Evolutionary conservation across 92 coral and sea anemone genomes (phyloP).

Genomic region (Siderastrea radians): DNA sequence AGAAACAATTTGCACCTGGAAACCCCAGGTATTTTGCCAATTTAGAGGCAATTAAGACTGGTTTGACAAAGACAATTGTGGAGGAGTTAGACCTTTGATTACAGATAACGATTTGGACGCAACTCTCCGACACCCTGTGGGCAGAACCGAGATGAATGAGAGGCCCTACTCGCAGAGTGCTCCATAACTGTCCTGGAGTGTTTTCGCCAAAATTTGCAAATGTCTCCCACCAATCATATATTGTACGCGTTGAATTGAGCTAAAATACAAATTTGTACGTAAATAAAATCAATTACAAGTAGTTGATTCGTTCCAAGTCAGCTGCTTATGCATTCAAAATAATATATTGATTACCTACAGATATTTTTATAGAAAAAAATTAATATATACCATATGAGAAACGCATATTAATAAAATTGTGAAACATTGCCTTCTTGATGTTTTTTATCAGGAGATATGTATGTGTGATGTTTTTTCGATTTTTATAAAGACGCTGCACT

Average conservation of each 20-base stretch:
- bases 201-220: not conserved
- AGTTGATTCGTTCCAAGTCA: not conserved
- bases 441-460: not conserved
- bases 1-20: no score
- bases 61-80: no score
- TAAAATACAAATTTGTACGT: not conserved
- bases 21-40: no score
- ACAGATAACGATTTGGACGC: no score
- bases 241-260: not conserved
- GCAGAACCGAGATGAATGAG: no score
- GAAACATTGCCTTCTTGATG: not conserved
- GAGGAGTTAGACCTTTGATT: no score
- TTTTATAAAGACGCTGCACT: no score
- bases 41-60: no score
- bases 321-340: not conserved
- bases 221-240: not conserved
- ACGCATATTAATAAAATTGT: slow-evolving; percentile 3
- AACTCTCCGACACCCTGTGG: no score
- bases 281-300: not conserved
- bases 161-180: no score
- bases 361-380: slow-evolving; percentile 47
- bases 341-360: slow-evolving; percentile 33
- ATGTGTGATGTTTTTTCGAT: no score
- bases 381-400: slow-evolving; percentile 15
- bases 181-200: no score